Base-by-base conservation (phyloP, 2,888 invertebrate genomes). In the Lydus trimaculatus region DNA sequence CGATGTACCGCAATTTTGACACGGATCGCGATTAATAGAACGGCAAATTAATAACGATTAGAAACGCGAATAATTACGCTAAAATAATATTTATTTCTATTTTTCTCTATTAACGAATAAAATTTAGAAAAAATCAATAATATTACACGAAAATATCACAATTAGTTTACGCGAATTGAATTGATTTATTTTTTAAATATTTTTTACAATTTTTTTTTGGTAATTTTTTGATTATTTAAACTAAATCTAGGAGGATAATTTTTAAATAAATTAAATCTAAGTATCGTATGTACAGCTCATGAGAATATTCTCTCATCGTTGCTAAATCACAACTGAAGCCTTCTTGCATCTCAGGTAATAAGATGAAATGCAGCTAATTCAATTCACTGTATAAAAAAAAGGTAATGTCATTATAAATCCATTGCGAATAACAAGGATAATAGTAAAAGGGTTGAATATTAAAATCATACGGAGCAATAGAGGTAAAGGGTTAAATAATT, bases 61-160 rank as follows among this genome's bases (percentile, higher is more conserved):
- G n/a, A 25, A 23, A 56, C 56, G 56, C 56, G 56, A 56, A 3
- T n/a, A n/a, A 43, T 43, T n/a, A 43, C n/a, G 15, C 15, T 56
- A 56, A 56, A 43, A 56, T 56, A 25, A 56, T 25, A 48, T 48
- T 20, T 20, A 56, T 25, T 11, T 25, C 25, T 48, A 48, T 48
- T 20, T 20, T 25, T 25, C 15, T 25, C 25, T 48, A 43, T 28
- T 28, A 28, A 33, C 56, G 23, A 56, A 56, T 25, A 56, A 25
- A 56, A 56, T 56, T 56, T 56, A 25, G 9, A 8, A 56, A 25
- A 15, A 13, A 56, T 23, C 20, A 56, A 56, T 25, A 56, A 56
- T 61, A 61, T 61, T 61, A 61, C 61, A 61, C 71, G 71, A 71
- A 28, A 66, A 63, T 71, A 71, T 71, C 71, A 71, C 71, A 71